Percentiles rank a stretch among this genome's conserved stretches.
Evolutionary conservation across 2,113 vertebrate genomes (phyloP).

Genomic region (Alligator mississippiensis): DNA sequence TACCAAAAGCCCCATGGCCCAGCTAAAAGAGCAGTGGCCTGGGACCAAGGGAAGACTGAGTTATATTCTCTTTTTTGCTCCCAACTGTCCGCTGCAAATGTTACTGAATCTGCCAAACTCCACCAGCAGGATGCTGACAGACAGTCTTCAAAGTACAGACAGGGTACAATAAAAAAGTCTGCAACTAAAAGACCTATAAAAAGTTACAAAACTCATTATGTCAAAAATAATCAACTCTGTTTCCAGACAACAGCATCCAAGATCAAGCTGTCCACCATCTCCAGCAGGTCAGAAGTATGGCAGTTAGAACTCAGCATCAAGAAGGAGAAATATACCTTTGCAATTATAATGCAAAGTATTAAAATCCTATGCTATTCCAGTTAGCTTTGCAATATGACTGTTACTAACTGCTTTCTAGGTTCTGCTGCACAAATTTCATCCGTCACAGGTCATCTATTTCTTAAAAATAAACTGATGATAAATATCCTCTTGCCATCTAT

Average conservation of each 20-base stretch:
- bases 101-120: too few species aligned
- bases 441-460: conserved; percentile 25
- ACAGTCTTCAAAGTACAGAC: neutral
- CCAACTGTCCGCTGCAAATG: neutral
- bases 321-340: neutral
- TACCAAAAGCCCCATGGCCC: neutral
- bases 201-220: neutral
- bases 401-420: neutral
- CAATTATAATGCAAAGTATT: neutral
- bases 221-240: neutral
- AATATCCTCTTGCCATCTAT: neutral
- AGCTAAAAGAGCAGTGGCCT: neutral
- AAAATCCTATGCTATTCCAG: neutral
- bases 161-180: neutral
- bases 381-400: neutral
- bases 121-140: neutral
- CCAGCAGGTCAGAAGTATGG: neutral
- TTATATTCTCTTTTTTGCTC: neutral
- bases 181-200: neutral
- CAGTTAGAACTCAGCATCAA: neutral
- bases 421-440: neutral
- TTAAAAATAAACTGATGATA: conserved; percentile 36
- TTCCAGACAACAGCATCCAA: neutral
- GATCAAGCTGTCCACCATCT: neutral
- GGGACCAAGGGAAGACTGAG: neutral